These are phyloP conservation scores for Drosophila triauraria DNA, from an alignment of 1,140 invertebrate genomes.

Conservation along the genomic window DNA sequence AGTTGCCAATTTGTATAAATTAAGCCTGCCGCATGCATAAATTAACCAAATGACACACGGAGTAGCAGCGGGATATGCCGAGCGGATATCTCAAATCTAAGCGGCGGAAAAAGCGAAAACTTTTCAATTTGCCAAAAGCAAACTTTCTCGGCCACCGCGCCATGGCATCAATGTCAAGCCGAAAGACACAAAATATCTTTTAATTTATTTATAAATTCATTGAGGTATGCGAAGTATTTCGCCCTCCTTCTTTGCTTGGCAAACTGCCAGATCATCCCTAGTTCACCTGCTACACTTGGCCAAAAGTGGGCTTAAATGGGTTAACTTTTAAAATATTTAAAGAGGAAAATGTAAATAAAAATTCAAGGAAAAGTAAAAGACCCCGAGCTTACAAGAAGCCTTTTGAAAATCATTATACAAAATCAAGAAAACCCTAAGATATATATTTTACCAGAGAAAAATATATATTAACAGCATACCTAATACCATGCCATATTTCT, in stretches of 20 bases:
- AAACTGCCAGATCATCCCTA: constrained; percentile 50
- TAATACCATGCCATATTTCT: too few species aligned
- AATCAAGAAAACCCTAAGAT: too few species aligned
- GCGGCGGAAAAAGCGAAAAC: constrained; percentile 32
- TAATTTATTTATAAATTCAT: constrained; percentile 78
- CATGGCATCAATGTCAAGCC: constrained; percentile 57
- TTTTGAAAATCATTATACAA: too few species aligned
- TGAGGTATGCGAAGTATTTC: constrained; percentile 48
- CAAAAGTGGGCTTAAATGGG: neutral
- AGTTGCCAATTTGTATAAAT: constrained; percentile 75
- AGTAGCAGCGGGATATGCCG: neutral
- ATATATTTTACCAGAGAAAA: too few species aligned
- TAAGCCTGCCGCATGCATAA: constrained; percentile 64
- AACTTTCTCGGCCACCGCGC: constrained; percentile 31
- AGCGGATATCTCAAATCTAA: constrained; percentile 34
- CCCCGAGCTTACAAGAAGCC: too few species aligned
- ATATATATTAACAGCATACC: neutral
- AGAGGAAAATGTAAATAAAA: too few species aligned
- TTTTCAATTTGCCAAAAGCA: constrained; percentile 61
- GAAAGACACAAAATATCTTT: constrained; percentile 69
- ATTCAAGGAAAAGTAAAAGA: too few species aligned
- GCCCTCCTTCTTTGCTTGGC: constrained; percentile 20
- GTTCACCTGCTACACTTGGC: constrained; percentile 35
- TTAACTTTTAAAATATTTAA: neutral
- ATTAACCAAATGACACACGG: constrained; percentile 45